Conservation (phyloP, 2,113 vertebrate species). For the Rhinopithecus roxellana region DNA sequence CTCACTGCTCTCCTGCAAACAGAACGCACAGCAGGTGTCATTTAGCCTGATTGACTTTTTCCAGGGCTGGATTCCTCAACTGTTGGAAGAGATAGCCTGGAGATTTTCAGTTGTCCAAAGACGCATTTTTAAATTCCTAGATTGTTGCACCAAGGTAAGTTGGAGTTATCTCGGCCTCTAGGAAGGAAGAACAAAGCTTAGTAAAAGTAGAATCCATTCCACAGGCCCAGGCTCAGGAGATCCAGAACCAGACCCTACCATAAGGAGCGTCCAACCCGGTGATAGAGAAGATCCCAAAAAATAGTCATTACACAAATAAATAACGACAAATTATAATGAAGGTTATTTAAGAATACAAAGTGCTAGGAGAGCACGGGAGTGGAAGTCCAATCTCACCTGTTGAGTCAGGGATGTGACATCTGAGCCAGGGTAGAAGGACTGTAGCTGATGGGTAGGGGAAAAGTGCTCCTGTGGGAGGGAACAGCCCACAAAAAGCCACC, state of each 20-base stretch:
- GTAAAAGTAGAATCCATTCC: background rate
- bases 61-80: background rate
- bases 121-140: background rate
- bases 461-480: background rate
- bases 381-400: background rate
- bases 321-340: background rate
- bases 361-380: background rate
- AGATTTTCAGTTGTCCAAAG: constrained; percentile 23
- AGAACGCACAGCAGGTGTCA: constrained; percentile 10
- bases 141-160: background rate
- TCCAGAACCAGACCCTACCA: background rate
- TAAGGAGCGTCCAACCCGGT: background rate
- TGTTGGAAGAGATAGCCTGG: background rate
- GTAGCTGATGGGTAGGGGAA: background rate
- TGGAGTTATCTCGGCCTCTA: background rate
- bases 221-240: background rate
- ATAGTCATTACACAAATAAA: background rate
- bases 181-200: background rate
- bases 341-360: background rate
- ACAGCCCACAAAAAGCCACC: background rate
- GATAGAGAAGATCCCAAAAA: background rate
- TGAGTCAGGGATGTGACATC: background rate
- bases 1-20: background rate
- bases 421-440: background rate
- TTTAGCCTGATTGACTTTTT: background rate